Base-by-base conservation (phyloP, 2,113 vertebrate species). In the Antennarius striatus region DNA sequence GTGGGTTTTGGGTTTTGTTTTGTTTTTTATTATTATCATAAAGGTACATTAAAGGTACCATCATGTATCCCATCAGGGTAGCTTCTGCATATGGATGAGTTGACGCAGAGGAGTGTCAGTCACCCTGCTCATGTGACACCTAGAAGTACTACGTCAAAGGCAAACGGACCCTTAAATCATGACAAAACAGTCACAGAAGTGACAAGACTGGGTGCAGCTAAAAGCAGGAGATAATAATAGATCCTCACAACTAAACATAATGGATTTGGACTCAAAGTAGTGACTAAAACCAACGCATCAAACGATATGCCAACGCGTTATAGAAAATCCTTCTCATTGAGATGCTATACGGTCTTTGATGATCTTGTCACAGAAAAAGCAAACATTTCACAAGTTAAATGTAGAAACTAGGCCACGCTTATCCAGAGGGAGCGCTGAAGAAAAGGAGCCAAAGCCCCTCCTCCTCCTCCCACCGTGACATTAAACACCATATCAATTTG, bases 301-400 rank as follows among this genome's bases (percentile, higher is more conserved):
- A 68, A 79, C 45, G 47, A 39, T 50, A 39, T 77, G 29, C 40
- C 64, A 66, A 10, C 46, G 43, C 58, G 63, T 14, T 56, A 56
- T 56, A 71, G 55, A 77, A 49, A 51, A 63, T 39, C 15, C 15
- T 32, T 32, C 29, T 60, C 16, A 65, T 29, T 11, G 4, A 14
- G 58, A 55, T n/a, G 1, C 3, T 55, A 56, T 68, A 49, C 30
- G 56, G 47, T 71, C 68, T 79, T 76, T 68, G 58, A 73, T 45
- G 56, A 86, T 52, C 61, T 65, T 5, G 55, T 71, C 63, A 66
- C 60, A 75, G 48, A 63, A 66, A 75, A 55, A 69, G 74, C 16
- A 65, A 81, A 81, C 40, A 81, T 74, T 80, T 77, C 59, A 68
- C 58, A 81, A 70, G 73, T 73, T 82, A 82, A 80, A 82, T 74